phyloP scores from a whole-genome alignment of 2,113 vertebrate genomes.

The Labrus mixtus region DNA sequence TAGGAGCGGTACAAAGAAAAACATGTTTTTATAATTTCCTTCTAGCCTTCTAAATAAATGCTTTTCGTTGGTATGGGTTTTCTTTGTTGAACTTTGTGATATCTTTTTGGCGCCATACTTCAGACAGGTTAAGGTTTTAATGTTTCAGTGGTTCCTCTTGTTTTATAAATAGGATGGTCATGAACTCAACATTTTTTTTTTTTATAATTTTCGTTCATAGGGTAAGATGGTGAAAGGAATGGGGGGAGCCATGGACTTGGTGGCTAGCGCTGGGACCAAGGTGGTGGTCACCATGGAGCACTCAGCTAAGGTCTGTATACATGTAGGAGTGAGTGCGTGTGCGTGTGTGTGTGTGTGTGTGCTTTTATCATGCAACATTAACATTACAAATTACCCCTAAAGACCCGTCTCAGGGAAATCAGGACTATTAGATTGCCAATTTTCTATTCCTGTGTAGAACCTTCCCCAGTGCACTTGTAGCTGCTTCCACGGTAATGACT shows the following conservation, averaged over 20 bases:
- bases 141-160: too few relatives aligned
- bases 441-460: conserved; percentile 22
- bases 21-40: not conserved
- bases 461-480: conserved; percentile 20
- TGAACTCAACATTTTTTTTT: not conserved
- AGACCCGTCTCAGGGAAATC: not conserved
- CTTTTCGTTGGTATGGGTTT: not conserved
- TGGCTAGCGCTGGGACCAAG: conserved; percentile 94
- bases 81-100: not conserved
- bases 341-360: not conserved
- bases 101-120: not conserved
- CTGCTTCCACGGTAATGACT: conserved; percentile 56
- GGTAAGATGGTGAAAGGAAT: conserved; percentile 99
- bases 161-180: not conserved
- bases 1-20: not conserved
- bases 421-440: conserved; percentile 30
- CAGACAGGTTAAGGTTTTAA: not conserved
- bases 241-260: conserved; percentile 98
- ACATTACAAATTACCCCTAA: conserved; percentile 3
- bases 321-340: too few relatives aligned
- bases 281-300: conserved; percentile 99
- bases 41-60: not conserved
- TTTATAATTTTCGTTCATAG: conserved; percentile 75
- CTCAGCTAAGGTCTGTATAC: conserved; percentile 92
- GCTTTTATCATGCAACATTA: not conserved